Conservation (phyloP, 2,113 vertebrate genomes). For the Trogon melanurus region DNA sequence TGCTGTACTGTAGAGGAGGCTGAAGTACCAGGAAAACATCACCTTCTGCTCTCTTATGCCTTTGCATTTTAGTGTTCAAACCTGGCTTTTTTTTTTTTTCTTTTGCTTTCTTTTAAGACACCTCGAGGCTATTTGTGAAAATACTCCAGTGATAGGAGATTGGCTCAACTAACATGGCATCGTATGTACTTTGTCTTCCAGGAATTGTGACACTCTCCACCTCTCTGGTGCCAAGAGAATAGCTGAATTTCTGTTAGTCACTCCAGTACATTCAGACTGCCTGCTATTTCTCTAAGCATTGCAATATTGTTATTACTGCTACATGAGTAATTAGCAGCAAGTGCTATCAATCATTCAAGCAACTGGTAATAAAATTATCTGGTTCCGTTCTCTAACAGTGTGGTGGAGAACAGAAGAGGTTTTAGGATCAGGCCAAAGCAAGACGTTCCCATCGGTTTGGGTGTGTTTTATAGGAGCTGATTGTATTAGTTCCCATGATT, state of each 20-base stretch:
- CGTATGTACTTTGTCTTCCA: constrained; percentile 47
- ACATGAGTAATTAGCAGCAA: not conserved
- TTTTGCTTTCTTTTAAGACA: not conserved
- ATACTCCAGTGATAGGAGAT: not conserved
- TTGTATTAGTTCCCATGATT: not conserved
- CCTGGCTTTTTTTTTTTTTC: not conserved
- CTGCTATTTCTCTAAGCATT: not conserved
- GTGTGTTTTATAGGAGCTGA: not conserved
- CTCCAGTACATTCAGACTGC: not conserved
- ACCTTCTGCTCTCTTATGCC: not conserved
- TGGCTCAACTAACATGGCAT: constrained; percentile 23
- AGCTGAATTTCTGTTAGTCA: constrained; percentile 29
- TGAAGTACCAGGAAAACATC: not conserved
- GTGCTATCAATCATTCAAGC: not conserved
- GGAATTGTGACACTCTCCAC: constrained; percentile 38
- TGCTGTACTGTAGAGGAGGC: constrained; percentile 13
- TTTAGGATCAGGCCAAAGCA: not conserved
- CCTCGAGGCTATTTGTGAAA: constrained; percentile 1
- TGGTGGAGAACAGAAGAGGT: not conserved
- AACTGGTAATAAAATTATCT: not conserved
- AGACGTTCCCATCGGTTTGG: not conserved
- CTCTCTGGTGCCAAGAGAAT: not conserved
- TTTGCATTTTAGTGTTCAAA: not conserved
- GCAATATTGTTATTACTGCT: constrained; percentile 16
- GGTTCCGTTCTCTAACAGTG: not conserved